phyloP scores from a whole-genome alignment of 2,113 vertebrate genomes.

The Spheniscus mendiculus region DNA sequence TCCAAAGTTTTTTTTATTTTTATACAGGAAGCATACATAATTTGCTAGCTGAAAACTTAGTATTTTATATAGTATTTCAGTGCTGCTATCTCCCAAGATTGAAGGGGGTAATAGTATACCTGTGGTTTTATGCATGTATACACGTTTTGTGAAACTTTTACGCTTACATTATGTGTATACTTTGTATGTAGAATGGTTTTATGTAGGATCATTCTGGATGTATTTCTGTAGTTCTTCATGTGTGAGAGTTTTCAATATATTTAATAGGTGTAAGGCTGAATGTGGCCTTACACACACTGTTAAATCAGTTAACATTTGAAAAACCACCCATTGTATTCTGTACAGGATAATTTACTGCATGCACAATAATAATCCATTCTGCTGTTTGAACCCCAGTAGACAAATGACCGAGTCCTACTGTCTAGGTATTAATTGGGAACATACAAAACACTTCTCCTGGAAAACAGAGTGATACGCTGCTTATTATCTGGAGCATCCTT shows the following conservation, averaged over 20 bases:
- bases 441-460: neutral
- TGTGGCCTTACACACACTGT: neutral
- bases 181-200: neutral
- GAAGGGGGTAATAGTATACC: neutral
- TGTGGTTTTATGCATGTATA: neutral
- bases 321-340: neutral
- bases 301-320: neutral
- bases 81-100: neutral
- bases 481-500: neutral
- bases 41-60: neutral
- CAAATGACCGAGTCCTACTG: neutral
- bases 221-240: neutral
- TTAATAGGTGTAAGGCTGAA: neutral
- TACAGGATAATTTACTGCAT: neutral
- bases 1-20: neutral
- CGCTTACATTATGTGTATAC: fast-evolving
- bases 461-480: neutral
- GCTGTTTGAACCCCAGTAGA: neutral
- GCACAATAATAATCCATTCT: neutral
- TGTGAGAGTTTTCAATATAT: neutral
- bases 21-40: neutral
- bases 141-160: neutral
- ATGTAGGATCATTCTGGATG: neutral
- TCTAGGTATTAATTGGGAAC: neutral
- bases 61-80: neutral